These are phyloP conservation scores for Meteorus cinctellus DNA, from an alignment of 2,888 invertebrate species.

Conservation along the genomic window DNA sequence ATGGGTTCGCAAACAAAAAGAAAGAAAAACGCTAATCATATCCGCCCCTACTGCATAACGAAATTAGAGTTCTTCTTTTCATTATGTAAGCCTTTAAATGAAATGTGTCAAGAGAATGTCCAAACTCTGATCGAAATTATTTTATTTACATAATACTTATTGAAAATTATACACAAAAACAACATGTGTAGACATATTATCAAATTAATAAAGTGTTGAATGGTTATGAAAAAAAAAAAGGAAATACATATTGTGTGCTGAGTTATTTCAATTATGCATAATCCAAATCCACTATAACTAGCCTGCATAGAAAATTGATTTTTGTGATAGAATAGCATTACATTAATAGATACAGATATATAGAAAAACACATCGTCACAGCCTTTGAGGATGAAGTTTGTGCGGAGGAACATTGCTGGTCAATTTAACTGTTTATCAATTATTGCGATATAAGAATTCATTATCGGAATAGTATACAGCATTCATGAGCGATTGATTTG, in stretches of 20 bases:
- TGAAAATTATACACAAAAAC: slow-evolving; percentile 58
- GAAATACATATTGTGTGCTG: not conserved
- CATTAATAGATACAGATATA: slow-evolving; percentile 16
- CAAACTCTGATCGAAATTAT: slow-evolving; percentile 53
- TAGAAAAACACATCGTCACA: slow-evolving; percentile 36
- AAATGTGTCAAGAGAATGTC: slow-evolving; percentile 59
- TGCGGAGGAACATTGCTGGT: not conserved
- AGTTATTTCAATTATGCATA: not conserved
- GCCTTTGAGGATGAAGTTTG: slow-evolving; percentile 26
- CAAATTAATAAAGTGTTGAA: slow-evolving; percentile 69
- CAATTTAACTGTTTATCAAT: not conserved
- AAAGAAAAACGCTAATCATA: not conserved
- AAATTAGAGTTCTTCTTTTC: not conserved
- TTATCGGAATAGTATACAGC: not conserved
- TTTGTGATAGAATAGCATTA: not conserved
- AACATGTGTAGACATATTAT: slow-evolving; percentile 66
- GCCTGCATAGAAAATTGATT: slow-evolving; percentile 20
- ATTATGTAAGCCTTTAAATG: slow-evolving; percentile 35
- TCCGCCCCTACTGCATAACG: not conserved
- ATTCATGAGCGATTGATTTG: not conserved
- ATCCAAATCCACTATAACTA: not conserved
- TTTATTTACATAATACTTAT: slow-evolving; percentile 56
- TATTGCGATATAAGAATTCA: not conserved
- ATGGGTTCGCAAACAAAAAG: not conserved
- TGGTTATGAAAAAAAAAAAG: slow-evolving; percentile 61